Evolutionary conservation across 1,140 invertebrate species (phyloP).

Genomic region (Lordiphosa collinella): DNA sequence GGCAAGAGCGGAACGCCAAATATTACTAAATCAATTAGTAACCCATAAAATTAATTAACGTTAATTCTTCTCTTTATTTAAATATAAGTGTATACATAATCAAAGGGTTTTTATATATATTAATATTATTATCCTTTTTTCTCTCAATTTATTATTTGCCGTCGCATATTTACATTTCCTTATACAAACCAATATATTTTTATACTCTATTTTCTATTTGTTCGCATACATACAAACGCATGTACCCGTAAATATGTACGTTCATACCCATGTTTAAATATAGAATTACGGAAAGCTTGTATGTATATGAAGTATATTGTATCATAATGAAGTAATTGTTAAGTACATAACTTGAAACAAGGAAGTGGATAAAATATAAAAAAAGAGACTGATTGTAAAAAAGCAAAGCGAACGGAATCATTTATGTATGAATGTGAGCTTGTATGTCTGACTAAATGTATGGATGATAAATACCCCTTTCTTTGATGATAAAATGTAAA

Average conservation of each 20-base stretch:
- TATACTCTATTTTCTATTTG: conserved; percentile 2
- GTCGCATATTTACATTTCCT: conserved; percentile 1
- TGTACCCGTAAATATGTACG: neutral
- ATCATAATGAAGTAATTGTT: conserved; percentile 6
- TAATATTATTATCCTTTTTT: conserved; percentile 1
- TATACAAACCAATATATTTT: conserved; percentile 1
- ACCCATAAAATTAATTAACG: conserved; percentile 4
- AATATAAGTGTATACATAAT: neutral
- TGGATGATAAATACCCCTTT: neutral
- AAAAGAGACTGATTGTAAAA: conserved; percentile 35
- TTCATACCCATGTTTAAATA: conserved; percentile 2
- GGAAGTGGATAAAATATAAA: conserved; percentile 36
- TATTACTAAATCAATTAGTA: conserved; percentile 11
- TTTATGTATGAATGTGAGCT: conserved; percentile 4
- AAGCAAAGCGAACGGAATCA: conserved; percentile 27
- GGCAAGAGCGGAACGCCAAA: neutral
- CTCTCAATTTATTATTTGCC: conserved; percentile 3
- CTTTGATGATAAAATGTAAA: conserved; percentile 4
- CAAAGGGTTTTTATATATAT: conserved; percentile 1
- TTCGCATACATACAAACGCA: neutral
- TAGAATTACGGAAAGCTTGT: conserved; percentile 4
- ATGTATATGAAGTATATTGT: conserved; percentile 6
- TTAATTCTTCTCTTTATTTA: neutral
- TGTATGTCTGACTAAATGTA: neutral
- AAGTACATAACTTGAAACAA: conserved; percentile 12